Base-by-base conservation (phyloP, 2,113 vertebrate genomes). In the Toxostoma redivivum region DNA sequence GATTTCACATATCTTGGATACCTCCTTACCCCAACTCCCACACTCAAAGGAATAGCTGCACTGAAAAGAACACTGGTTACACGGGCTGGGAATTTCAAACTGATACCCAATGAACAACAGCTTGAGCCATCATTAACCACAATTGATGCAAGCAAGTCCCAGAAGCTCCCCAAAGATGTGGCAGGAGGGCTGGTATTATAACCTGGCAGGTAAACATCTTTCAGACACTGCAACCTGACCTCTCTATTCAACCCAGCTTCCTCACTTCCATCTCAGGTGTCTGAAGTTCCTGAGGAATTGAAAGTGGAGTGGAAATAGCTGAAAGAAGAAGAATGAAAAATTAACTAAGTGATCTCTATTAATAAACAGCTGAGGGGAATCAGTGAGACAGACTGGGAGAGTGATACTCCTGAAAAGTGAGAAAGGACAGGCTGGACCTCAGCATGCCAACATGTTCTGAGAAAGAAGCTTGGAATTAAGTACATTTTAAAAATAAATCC, bases 401-500 rank as follows among this genome's bases (percentile, higher is more conserved):
- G 27, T 11, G n/a, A 54, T 10, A 82, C 9, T 69, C 40, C 20
- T 22, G 35, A 20, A 82, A 48, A 94, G 10, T 10, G 7, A 88
- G 69, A 88, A 88, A 74, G 66, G 58, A 70, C 42, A 95, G 74
- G 9, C 54, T 38, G 9, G 62, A 78, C 30, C 79, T 84, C 67
- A 53, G 62, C 42, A 73, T 58, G 84, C 70, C 91, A 94, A 35
- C 19, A 66, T 21, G 31, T 72, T 86, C 58, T 60, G 64, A 90
- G 79, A 97, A 94, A 82, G 83, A 95, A 83, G 48, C 20, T 51
- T 73, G 48, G 79, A 93, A 88, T 60, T 67, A 86, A 92, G 42
- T 17, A 44, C n/a, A 56, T 47, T 95, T 92, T 27, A 93, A 95
- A 95, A 96, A 96, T 88, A 94, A 94, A 84, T 21, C 7, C 35